phyloP scores from a whole-genome alignment of 2,888 invertebrate species.

The Erebia palarica region DNA sequence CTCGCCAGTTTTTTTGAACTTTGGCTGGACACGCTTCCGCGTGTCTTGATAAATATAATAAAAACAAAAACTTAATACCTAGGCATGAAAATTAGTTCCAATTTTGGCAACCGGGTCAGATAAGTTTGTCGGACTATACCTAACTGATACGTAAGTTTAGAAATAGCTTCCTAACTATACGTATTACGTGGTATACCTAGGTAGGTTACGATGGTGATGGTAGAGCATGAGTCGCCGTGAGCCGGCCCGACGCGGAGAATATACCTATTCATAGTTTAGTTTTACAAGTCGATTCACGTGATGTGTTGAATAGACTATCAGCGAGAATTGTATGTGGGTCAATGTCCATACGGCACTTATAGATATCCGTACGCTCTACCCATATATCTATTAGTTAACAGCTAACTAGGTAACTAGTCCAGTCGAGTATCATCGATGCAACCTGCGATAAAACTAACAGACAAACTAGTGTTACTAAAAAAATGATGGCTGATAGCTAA shows the following conservation, averaged over 20 bases:
- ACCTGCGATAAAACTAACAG: not conserved
- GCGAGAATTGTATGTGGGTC: conserved; percentile 65
- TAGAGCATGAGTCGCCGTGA: conserved; percentile 37
- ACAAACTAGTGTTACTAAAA: too few species aligned
- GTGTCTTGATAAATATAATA: too few species aligned
- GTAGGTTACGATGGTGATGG: conserved; percentile 15
- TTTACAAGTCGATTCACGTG: conserved; percentile 69
- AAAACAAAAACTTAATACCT: too few species aligned
- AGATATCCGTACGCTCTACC: conserved; percentile 15
- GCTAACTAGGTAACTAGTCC: not conserved
- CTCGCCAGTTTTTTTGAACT: too few species aligned
- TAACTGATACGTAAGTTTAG: too few species aligned
- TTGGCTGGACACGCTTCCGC: too few species aligned
- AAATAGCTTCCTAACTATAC: too few species aligned
- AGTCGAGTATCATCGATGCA: not conserved
- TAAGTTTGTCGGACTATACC: too few species aligned
- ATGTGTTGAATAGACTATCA: conserved; percentile 64
- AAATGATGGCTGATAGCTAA: too few species aligned
- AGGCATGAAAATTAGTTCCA: too few species aligned
- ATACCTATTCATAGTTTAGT: conserved; percentile 57
- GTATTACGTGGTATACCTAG: too few species aligned
- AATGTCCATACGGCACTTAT: conserved; percentile 55
- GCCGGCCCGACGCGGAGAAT: conserved; percentile 47
- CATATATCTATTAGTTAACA: not conserved
- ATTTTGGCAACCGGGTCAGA: too few species aligned